A percentile compares a stretch with the other conserved stretches of the same genome.
These are phyloP conservation scores for Seriola aureovittata DNA, from an alignment of 2,113 vertebrate species.

Conservation along the genomic window DNA sequence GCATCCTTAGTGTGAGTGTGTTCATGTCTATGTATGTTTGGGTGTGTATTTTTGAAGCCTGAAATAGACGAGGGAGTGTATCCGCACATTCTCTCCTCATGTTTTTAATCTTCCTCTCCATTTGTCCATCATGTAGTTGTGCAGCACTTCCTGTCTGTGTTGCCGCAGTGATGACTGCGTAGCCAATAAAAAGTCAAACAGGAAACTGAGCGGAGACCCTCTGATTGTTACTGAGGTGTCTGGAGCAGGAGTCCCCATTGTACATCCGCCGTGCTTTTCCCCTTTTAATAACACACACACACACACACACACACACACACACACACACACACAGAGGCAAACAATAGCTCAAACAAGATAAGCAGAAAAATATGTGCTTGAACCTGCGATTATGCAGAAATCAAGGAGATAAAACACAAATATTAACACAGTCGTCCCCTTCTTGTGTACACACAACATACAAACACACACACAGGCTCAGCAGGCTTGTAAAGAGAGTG, in stretches of 20 bases:
- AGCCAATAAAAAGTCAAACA: conserved; percentile 83
- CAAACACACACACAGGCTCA: conserved; percentile 18
- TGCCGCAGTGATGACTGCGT: conserved; percentile 61
- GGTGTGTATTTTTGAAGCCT: conserved; percentile 64
- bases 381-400: conserved; percentile 35
- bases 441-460: conserved; percentile 37
- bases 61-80: conserved; percentile 79
- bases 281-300: conserved; percentile 57
- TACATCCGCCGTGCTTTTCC: conserved; percentile 60
- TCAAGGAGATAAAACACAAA: conserved; percentile 34
- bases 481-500: conserved; percentile 24
- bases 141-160: conserved; percentile 75
- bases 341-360: conserved; percentile 26
- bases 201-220: conserved; percentile 74
- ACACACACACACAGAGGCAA: not conserved
- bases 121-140: conserved; percentile 76
- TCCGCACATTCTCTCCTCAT: conserved; percentile 77
- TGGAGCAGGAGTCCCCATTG: conserved; percentile 61
- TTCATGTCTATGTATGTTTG: conserved; percentile 29
- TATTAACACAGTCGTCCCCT: conserved; percentile 10
- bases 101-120: conserved; percentile 81
- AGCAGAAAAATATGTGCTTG: conserved; percentile 21
- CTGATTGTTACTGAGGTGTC: conserved; percentile 81
- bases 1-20: conserved; percentile 62
- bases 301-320: not conserved